Evolutionary conservation across 1,140 invertebrate species (phyloP), one percentile per base, ranked within the genome.

Genomic region (Apis dorsata): DNA sequence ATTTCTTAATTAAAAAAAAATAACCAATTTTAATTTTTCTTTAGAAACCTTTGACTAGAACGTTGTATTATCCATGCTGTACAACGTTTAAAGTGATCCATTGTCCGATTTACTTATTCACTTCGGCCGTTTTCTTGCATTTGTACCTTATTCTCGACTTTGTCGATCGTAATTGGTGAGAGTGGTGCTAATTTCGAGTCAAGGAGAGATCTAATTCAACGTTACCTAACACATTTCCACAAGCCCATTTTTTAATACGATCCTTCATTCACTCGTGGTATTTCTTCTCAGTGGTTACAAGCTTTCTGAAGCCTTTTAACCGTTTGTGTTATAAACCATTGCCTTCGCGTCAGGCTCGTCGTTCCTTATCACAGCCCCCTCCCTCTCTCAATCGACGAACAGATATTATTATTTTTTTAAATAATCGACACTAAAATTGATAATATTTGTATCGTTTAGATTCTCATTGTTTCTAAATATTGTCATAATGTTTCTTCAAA

Each of bases 271-370:
- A 66, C 34, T 28, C 69, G 71, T 79, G 66, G 74, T 85, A 88
- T 89, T 85, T 88, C 86, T 74, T 82, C 83, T 89, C 84, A 89
- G 86, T 89, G 88, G 89, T 89, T 83, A 86, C 89, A 80, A 85
- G 86, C 89, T 91, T 91, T 89, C 81, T 73, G 90, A 92, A 92
- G 90, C 90, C 90, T 82, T 86, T 86, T 85, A 92, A 91, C 76
- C 73, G 82, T 86, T 86, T 90, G 83, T 84, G 65, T 89, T 86
- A 85, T 88, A 85, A 90, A 90, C 83, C 74, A 57, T 77, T 82
- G 74, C 66, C 65, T 79, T 65, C 57, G 28, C 1, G 2, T 3
- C 81, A 83, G 76, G 24, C 57, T 15, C 81, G 81, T 83, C 75
- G 0, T 1, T 57, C 55, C 13, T 65, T 5, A 0, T 10, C 11